phyloP scores from a whole-genome alignment of 2,888 invertebrate genomes.

The Trichopria drosophilae region DNA sequence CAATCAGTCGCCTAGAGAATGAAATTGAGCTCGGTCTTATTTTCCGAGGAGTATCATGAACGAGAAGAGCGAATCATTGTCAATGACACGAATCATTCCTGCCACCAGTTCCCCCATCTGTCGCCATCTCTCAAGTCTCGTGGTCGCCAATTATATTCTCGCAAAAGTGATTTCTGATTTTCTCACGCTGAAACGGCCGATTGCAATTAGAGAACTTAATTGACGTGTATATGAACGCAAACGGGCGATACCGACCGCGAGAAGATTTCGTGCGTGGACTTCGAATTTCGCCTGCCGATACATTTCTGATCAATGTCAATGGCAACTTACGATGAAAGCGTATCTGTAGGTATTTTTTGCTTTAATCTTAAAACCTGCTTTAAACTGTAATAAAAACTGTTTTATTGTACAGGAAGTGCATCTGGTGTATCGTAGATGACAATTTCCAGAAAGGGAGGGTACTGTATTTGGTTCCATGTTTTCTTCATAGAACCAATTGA shows the following conservation, averaged over 20 bases:
- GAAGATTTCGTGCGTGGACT: slow-evolving; percentile 2
- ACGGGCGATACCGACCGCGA: no score
- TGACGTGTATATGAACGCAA: no score
- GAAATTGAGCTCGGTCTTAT: slow-evolving; percentile 29
- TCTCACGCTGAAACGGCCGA: slow-evolving; percentile 29
- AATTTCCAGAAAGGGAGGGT: no score
- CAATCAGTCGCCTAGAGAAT: slow-evolving; percentile 28
- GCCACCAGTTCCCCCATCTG: slow-evolving; percentile 11
- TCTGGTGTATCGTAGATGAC: no score
- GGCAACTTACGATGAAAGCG: no score
- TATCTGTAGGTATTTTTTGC: no score
- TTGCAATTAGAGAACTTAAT: slow-evolving; percentile 12
- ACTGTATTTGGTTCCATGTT: no score
- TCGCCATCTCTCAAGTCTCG: slow-evolving; percentile 10
- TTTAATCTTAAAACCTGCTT: no score
- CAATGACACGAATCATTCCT: slow-evolving; percentile 38
- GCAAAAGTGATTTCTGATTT: slow-evolving; percentile 17
- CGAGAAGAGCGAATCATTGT: slow-evolving; percentile 39
- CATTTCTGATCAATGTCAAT: slow-evolving; percentile 26
- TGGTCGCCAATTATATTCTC: slow-evolving; percentile 9
- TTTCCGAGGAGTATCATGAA: slow-evolving; percentile 18
- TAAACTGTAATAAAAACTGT: no score
- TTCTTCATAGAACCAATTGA: no score
- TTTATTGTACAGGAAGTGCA: no score
- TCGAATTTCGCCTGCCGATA: not conserved